Conservation (phyloP, 2,888 invertebrate genomes). For the Drosophila algonquin region DNA sequence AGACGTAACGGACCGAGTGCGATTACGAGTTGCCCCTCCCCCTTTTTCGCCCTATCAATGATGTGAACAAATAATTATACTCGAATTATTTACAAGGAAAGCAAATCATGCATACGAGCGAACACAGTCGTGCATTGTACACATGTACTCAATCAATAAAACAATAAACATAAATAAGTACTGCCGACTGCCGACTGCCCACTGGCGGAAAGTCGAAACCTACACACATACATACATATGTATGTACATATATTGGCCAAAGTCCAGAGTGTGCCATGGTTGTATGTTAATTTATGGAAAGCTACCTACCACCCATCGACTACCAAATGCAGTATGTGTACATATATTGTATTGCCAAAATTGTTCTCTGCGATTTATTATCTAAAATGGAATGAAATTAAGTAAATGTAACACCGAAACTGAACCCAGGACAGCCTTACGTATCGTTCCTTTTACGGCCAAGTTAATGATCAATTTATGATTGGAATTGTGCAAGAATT, state of each 20-base stretch:
- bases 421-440: too few relatives aligned
- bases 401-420: too few relatives aligned
- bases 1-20: neutral
- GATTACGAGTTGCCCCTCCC: neutral
- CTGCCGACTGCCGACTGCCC: neutral
- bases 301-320: neutral
- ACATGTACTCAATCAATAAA: slow-evolving; percentile 30
- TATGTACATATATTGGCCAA: slow-evolving; percentile 13
- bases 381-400: neutral
- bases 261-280: slow-evolving; percentile 10
- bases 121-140: neutral
- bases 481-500: neutral
- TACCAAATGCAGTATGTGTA: neutral
- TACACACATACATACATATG: neutral
- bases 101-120: neutral
- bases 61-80: slow-evolving; percentile 35
- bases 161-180: slow-evolving; percentile 31
- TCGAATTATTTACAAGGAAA: slow-evolving; percentile 22
- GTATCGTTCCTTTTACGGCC: neutral
- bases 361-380: neutral
- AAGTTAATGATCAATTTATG: neutral
- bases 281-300: slow-evolving; percentile 18
- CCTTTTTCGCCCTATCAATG: slow-evolving; percentile 2
- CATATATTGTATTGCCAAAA: too few relatives aligned
- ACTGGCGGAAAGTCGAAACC: too few relatives aligned